Conservation (phyloP, 2,888 invertebrate species). For the Megalurothrips usitatus region DNA sequence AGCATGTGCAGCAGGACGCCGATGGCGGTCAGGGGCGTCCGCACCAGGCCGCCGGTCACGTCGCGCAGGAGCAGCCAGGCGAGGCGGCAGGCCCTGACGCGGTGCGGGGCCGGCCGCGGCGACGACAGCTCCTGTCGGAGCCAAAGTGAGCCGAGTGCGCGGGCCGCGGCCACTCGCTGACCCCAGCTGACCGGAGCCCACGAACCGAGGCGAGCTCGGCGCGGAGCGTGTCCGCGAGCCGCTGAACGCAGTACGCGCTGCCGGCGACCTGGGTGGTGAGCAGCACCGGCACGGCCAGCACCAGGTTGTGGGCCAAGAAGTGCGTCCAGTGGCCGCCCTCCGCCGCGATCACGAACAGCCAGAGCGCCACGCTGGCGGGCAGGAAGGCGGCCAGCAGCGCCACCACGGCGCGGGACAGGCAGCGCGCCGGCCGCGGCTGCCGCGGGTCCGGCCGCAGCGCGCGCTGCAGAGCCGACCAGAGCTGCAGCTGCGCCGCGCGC, state of each 20-base stretch:
- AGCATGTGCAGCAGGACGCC: constrained; percentile 14
- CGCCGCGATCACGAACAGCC: background rate
- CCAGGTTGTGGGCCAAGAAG: background rate
- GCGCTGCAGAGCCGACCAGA: background rate
- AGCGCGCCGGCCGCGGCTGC: background rate
- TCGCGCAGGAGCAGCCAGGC: background rate
- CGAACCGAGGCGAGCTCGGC: background rate
- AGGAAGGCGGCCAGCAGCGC: background rate
- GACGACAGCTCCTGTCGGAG: background rate
- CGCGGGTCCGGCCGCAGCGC: too few relatives aligned
- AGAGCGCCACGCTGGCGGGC: background rate
- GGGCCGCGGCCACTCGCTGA: background rate
- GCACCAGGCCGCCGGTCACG: background rate
- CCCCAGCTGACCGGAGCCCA: background rate
- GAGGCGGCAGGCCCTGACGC: background rate
- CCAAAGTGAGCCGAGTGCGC: background rate
- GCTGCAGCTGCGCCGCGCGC: background rate
- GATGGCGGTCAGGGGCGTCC: background rate
- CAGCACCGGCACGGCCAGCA: background rate
- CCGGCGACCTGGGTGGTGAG: background rate
- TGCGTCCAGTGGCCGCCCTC: background rate
- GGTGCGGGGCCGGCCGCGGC: background rate
- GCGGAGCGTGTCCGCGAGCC: background rate
- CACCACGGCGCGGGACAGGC: background rate
- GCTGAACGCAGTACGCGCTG: background rate